Percentiles rank a stretch among this genome's conserved stretches.
phyloP scores from a whole-genome alignment of 2,888 invertebrate species.

The Cremastinae sp. region DNA sequence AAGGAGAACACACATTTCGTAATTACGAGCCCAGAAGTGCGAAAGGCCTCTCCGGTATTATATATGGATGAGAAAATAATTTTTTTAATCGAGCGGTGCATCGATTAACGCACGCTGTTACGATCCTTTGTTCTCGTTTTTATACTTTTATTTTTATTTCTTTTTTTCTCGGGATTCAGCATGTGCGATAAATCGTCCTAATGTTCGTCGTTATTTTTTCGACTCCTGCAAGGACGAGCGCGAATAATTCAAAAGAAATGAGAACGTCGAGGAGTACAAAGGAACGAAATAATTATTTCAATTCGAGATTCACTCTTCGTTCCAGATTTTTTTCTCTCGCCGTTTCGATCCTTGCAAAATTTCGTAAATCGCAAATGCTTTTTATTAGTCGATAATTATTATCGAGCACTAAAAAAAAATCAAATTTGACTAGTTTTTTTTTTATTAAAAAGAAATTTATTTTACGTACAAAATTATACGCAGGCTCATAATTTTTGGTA shows the following conservation, averaged over 20 bases:
- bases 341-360: background rate
- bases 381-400: too few relatives aligned
- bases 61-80: constrained; percentile 25
- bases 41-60: constrained; percentile 15
- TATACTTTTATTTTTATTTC: background rate
- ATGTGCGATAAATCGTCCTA: constrained; percentile 2
- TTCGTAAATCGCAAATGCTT: too few relatives aligned
- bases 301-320: background rate
- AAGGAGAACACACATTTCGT: background rate
- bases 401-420: too few relatives aligned
- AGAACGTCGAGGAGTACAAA: background rate
- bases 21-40: constrained; percentile 28
- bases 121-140: background rate
- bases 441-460: too few relatives aligned
- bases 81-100: constrained; percentile 14
- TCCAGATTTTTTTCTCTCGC: background rate
- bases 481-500: too few relatives aligned
- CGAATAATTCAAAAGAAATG: background rate
- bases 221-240: constrained; percentile 9
- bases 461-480: too few relatives aligned
- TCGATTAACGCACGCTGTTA: constrained; percentile 20
- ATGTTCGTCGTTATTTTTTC: background rate
- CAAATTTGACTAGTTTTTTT: too few relatives aligned
- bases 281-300: constrained; percentile 1
- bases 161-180: constrained; percentile 1